A percentile compares a stretch with the other conserved stretches of the same genome.
These are phyloP conservation scores for Caradrina kadenii DNA, from an alignment of 2,888 invertebrate genomes.

Conservation along the genomic window DNA sequence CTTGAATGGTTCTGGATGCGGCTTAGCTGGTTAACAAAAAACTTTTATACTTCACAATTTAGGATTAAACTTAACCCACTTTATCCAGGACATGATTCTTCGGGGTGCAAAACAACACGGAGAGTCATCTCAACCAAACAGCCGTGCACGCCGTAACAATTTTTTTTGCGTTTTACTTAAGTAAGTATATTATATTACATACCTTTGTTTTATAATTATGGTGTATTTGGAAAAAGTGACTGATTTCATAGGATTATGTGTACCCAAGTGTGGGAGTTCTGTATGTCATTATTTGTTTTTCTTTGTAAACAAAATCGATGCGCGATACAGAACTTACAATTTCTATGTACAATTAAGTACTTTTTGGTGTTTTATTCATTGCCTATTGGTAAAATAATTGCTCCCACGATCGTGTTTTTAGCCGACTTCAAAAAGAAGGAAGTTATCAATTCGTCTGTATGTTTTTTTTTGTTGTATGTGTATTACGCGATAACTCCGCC, in stretches of 20 bases:
- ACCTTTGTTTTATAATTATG: too few relatives aligned
- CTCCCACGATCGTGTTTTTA: too few relatives aligned
- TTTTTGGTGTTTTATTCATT: neutral
- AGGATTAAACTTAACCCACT: constrained; percentile 13
- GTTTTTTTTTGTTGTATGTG: too few relatives aligned
- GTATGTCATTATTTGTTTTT: neutral
- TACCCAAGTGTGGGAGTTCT: neutral
- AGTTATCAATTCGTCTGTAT: too few relatives aligned
- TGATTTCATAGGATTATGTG: too few relatives aligned
- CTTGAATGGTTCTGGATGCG: constrained; percentile 12
- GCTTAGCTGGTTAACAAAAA: constrained; percentile 23
- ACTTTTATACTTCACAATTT: constrained; percentile 15
- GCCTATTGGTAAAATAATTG: too few relatives aligned
- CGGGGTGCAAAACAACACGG: constrained; percentile 1
- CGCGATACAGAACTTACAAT: neutral
- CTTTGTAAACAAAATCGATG: neutral
- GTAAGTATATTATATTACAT: neutral
- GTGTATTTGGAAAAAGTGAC: too few relatives aligned
- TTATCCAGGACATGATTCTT: constrained; percentile 14
- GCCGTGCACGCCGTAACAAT: constrained; percentile 6
- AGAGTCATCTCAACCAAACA: neutral
- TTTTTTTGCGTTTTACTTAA: neutral
- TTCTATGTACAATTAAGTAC: neutral
- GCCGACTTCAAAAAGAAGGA: too few relatives aligned
- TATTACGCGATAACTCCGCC: too few relatives aligned